Evolutionary conservation across 2,888 invertebrate species (phyloP).

Genomic region (Temnothorax ravouxi): DNA sequence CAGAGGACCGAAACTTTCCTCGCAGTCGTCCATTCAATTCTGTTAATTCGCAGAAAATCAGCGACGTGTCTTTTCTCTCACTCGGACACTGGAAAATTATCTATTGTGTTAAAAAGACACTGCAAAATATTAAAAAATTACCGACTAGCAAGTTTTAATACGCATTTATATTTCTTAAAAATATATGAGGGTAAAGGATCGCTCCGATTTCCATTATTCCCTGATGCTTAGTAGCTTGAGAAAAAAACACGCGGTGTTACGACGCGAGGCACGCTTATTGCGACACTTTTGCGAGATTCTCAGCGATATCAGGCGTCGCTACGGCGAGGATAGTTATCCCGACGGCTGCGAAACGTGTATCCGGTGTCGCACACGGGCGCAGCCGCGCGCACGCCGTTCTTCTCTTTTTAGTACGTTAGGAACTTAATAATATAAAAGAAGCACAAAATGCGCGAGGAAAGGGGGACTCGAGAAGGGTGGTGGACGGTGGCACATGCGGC

Average conservation of each 20-base stretch:
- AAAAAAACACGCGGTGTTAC: slow-evolving; percentile 51
- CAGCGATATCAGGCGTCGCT: slow-evolving; percentile 78
- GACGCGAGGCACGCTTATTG: slow-evolving; percentile 76
- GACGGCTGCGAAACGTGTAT: slow-evolving; percentile 58
- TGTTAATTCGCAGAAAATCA: background rate
- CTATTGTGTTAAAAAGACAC: background rate
- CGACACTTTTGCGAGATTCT: slow-evolving; percentile 80
- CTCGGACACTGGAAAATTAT: background rate
- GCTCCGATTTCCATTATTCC: background rate
- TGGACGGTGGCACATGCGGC: background rate
- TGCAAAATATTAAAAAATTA: background rate
- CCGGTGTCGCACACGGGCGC: background rate
- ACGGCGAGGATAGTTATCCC: slow-evolving; percentile 71
- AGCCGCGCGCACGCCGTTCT: slow-evolving; percentile 33
- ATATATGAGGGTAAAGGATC: background rate
- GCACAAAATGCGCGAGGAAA: slow-evolving; percentile 36
- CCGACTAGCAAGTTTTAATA: background rate
- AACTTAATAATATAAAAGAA: slow-evolving; percentile 76
- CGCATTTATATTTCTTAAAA: background rate
- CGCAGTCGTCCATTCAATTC: background rate
- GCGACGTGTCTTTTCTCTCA: no score
- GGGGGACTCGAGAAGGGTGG: background rate
- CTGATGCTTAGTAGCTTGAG: background rate
- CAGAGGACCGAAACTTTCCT: background rate
- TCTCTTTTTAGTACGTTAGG: slow-evolving; percentile 73